Evolutionary conservation across 2,888 invertebrate species (phyloP).

Genomic region (Plagodis pulveraria): DNA sequence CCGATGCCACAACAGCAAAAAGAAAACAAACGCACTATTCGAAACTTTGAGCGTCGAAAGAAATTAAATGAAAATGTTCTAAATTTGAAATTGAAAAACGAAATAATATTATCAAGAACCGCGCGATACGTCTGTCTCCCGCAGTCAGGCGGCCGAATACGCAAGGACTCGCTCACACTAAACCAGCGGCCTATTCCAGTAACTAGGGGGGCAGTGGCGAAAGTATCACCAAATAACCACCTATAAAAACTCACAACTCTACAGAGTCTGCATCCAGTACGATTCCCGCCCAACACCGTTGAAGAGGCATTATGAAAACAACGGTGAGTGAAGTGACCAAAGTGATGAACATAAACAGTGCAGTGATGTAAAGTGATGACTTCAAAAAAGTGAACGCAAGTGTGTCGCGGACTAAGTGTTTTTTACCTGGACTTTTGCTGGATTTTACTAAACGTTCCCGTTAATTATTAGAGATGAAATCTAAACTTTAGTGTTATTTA

Average conservation of each 20-base stretch:
- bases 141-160: slow-evolving; percentile 63
- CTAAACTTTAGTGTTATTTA: background rate
- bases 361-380: slow-evolving; percentile 68
- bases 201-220: slow-evolving; percentile 77
- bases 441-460: background rate
- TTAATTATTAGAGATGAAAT: background rate
- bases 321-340: slow-evolving; percentile 69
- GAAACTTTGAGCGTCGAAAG: background rate
- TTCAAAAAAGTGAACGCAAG: slow-evolving; percentile 73
- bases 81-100: slow-evolving; percentile 1
- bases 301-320: slow-evolving; percentile 80
- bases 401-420: slow-evolving; percentile 21
- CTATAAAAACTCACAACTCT: slow-evolving; percentile 80
- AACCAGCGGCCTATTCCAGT: slow-evolving; percentile 59
- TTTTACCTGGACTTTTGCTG: slow-evolving; percentile 18
- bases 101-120: slow-evolving; percentile 31
- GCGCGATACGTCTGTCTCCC: slow-evolving; percentile 69
- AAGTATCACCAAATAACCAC: slow-evolving; percentile 81
- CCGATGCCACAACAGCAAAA: background rate
- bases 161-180: slow-evolving; percentile 66
- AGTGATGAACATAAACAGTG: slow-evolving; percentile 46
- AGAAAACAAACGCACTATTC: slow-evolving; percentile 3
- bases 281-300: slow-evolving; percentile 78
- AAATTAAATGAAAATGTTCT: slow-evolving; percentile 2
- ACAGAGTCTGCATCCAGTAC: slow-evolving; percentile 75